phyloP scores from a whole-genome alignment of 2,888 invertebrate genomes.

The Hermaeophaga mercurialis region DNA sequence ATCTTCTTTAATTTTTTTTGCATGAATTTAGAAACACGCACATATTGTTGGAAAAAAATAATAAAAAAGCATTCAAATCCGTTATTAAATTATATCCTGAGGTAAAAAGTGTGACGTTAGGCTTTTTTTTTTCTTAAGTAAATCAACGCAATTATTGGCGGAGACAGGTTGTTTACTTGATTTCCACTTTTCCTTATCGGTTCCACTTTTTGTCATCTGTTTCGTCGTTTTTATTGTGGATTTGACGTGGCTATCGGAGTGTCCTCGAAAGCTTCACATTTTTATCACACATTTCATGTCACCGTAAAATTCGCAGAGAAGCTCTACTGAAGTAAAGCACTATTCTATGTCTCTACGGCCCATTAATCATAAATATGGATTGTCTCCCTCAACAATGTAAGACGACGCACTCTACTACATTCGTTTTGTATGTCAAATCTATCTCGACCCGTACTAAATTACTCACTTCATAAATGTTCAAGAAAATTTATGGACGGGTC shows the following conservation, averaged over 20 bases:
- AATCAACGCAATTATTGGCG: constrained; percentile 6
- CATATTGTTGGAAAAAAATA: too few relatives aligned
- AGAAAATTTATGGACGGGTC: constrained; percentile 4
- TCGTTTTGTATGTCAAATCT: constrained; percentile 22
- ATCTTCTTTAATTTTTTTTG: too few relatives aligned
- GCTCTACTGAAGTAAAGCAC: constrained; percentile 46
- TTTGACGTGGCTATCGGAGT: constrained; percentile 7
- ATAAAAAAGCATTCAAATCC: too few relatives aligned
- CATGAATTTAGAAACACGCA: too few relatives aligned
- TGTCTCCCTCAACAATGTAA: constrained; percentile 44
- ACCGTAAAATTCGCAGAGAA: constrained; percentile 42
- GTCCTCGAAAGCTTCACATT: constrained; percentile 27
- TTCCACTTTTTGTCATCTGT: neutral
- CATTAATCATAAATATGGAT: constrained; percentile 51
- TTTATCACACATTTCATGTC: constrained; percentile 43
- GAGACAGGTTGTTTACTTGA: constrained; percentile 5
- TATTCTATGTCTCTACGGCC: constrained; percentile 43
- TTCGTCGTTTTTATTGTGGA: constrained; percentile 3
- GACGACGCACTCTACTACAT: constrained; percentile 28
- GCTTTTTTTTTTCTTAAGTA: neutral
- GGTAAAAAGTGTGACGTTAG: too few relatives aligned
- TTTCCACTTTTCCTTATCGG: neutral
- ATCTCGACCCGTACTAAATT: constrained; percentile 11
- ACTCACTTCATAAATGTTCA: constrained; percentile 4
- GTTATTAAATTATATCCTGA: too few relatives aligned